Conservation (phyloP, 2,113 vertebrate genomes). For the Pterocles orientalis region DNA sequence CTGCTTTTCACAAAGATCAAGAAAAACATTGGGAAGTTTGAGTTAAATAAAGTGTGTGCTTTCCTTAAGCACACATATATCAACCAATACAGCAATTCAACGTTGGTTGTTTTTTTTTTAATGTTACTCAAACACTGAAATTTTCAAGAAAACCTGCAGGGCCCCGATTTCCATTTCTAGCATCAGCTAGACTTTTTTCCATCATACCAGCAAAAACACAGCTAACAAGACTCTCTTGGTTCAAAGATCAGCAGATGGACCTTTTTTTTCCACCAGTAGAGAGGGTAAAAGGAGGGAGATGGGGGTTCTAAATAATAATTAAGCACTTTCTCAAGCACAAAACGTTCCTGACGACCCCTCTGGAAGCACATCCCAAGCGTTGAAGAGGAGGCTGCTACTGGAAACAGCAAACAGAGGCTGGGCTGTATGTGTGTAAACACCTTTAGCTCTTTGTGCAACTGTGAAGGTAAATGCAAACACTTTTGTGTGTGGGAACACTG, state of each 20-base stretch:
- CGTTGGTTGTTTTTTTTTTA: neutral
- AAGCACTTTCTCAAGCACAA: neutral
- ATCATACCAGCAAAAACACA: neutral
- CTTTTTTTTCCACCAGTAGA: neutral
- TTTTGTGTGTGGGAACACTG: neutral
- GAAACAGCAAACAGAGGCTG: neutral
- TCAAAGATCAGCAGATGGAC: neutral
- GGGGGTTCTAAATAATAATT: neutral
- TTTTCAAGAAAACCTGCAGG: neutral
- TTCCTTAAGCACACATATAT: neutral
- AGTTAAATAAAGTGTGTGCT: neutral
- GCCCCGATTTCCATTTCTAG: neutral
- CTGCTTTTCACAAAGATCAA: neutral
- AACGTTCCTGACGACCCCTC: neutral
- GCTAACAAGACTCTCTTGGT: neutral
- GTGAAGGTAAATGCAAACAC: neutral
- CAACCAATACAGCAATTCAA: neutral
- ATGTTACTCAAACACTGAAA: neutral
- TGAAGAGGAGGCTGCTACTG: neutral
- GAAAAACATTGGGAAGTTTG: fast-evolving
- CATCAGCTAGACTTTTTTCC: neutral
- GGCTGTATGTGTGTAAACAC: neutral
- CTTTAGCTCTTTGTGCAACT: neutral
- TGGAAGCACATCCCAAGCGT: fast-evolving
- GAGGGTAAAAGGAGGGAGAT: neutral